These are phyloP conservation scores for Micronycteris hirsuta DNA, from an alignment of 2,113 vertebrate species.

Conservation along the genomic window DNA sequence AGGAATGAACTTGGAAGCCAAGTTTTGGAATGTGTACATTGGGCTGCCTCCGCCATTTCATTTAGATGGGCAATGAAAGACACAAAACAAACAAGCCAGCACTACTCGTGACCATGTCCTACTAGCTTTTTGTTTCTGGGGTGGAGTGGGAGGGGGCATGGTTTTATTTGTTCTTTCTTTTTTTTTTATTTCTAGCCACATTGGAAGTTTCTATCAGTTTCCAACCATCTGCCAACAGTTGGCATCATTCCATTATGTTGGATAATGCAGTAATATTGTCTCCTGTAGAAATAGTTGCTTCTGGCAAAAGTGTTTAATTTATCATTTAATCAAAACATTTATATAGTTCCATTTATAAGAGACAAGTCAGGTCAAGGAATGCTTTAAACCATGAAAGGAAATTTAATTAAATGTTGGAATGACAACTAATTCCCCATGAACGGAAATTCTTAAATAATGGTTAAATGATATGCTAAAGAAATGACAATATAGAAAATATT, in stretches of 20 bases:
- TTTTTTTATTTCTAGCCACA: neutral
- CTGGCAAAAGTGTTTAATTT: constrained; percentile 39
- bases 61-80: neutral
- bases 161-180: neutral
- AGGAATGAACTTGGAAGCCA: neutral
- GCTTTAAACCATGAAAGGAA: constrained; percentile 54
- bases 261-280: neutral
- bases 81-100: neutral
- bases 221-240: neutral
- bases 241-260: neutral
- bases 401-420: constrained; percentile 57
- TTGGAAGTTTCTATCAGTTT: neutral
- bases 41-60: neutral
- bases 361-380: constrained; percentile 43
- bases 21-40: neutral
- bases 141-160: fast-evolving
- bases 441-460: constrained; percentile 13
- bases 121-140: neutral
- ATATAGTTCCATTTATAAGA: constrained; percentile 14
- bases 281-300: constrained; percentile 46
- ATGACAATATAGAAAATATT: neutral
- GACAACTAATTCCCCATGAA: constrained; percentile 19
- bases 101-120: neutral
- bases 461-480: neutral
- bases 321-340: constrained; percentile 58